Evolutionary conservation across 2,113 vertebrate species (phyloP).

Genomic region (Psittacara wagleri): DNA sequence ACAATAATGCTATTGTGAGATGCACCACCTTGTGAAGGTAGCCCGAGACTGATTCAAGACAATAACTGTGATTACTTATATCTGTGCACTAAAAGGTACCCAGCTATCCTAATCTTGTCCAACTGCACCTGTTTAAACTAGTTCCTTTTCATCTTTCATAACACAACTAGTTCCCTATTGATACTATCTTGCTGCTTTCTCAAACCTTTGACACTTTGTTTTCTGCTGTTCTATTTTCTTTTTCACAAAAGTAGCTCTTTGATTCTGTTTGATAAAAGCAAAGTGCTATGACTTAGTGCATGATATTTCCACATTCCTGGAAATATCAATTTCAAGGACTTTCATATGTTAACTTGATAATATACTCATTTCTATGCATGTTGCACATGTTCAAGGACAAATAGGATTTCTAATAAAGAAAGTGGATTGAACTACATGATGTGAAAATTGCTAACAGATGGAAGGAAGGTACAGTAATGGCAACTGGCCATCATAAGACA

Average conservation of each 20-base stretch:
- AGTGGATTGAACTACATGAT: neutral
- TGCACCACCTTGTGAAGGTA: neutral
- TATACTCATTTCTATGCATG: neutral
- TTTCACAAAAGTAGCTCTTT: neutral
- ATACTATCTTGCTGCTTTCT: neutral
- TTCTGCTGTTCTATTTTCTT: neutral
- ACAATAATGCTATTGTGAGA: neutral
- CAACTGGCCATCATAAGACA: neutral
- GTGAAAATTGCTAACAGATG: conserved; percentile 14
- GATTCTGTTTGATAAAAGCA: neutral
- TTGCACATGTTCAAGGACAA: neutral
- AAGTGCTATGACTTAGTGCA: neutral
- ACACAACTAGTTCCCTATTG: neutral
- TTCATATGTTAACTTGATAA: conserved; percentile 13
- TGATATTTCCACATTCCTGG: neutral
- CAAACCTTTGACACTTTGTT: neutral
- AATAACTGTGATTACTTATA: neutral
- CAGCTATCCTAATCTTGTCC: neutral
- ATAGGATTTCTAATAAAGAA: neutral
- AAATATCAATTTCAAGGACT: neutral
- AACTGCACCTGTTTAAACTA: neutral
- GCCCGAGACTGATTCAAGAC: neutral
- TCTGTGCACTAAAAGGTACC: neutral
- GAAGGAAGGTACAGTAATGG: neutral
- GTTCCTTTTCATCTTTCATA: neutral